phyloP scores from a whole-genome alignment of 2,888 invertebrate genomes.

The Lasius fuliginosus region DNA sequence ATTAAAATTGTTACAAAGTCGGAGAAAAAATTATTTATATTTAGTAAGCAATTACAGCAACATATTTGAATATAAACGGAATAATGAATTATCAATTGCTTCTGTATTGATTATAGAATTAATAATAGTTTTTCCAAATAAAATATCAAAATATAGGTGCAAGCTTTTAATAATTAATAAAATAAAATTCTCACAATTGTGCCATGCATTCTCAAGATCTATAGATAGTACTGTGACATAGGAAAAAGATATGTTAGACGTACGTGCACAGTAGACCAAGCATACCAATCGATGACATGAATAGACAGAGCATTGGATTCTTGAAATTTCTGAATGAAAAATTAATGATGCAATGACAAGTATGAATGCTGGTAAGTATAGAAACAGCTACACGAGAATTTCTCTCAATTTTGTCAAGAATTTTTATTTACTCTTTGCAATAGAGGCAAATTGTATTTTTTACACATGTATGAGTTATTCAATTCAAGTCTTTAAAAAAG shows the following conservation, averaged over 20 bases:
- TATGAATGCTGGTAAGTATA: background rate
- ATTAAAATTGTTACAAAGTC: background rate
- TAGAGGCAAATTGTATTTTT: background rate
- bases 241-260: background rate
- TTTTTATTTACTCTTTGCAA: background rate
- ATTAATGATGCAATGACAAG: background rate
- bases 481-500: background rate
- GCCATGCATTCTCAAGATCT: background rate
- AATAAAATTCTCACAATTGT: background rate
- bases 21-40: background rate
- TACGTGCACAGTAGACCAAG: constrained; percentile 15
- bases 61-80: background rate
- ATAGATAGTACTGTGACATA: background rate
- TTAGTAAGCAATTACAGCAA: background rate
- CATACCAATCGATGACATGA: background rate
- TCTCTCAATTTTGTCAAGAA: background rate
- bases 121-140: background rate
- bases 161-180: constrained; percentile 1
- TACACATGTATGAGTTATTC: background rate
- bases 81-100: background rate
- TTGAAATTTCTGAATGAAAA: constrained; percentile 25
- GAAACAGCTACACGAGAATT: background rate
- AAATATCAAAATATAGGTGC: background rate
- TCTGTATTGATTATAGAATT: background rate
- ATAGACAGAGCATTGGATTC: background rate